phyloP scores from a whole-genome alignment of 2,113 vertebrate genomes.

The Pseudorectes ferrugineus region DNA sequence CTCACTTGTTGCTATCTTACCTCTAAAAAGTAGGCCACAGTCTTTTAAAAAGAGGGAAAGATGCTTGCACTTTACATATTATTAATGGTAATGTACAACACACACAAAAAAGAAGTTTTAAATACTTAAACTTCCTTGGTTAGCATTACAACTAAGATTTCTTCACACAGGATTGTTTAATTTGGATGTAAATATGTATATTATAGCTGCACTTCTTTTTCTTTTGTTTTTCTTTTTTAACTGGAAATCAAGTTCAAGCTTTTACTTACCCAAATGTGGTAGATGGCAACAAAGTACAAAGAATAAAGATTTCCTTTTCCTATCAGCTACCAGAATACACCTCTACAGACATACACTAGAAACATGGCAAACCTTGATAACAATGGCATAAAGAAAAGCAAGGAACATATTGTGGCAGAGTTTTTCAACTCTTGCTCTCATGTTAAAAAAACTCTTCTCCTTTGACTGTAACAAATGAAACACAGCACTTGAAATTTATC shows the following conservation, averaged over 20 bases:
- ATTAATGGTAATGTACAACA: neutral
- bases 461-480: neutral
- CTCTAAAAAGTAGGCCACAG: neutral
- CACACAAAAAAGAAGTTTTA: neutral
- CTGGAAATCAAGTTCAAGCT: neutral
- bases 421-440: neutral
- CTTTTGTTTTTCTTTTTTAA: neutral
- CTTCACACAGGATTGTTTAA: neutral
- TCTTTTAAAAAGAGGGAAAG: neutral
- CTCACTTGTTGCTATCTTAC: neutral
- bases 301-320: neutral
- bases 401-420: neutral
- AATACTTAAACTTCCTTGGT: neutral
- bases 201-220: neutral
- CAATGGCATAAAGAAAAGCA: neutral
- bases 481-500: neutral
- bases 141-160: neutral
- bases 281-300: neutral
- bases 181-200: neutral
- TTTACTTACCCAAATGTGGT: neutral
- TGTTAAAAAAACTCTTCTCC: neutral
- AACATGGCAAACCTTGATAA: neutral
- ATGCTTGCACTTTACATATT: neutral
- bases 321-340: neutral
- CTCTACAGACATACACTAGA: accelerated